A percentile compares a stretch with the other conserved stretches of the same genome.
These are phyloP conservation scores for Okapia johnstoni DNA, from an alignment of 2,113 vertebrate species.

Conservation along the genomic window DNA sequence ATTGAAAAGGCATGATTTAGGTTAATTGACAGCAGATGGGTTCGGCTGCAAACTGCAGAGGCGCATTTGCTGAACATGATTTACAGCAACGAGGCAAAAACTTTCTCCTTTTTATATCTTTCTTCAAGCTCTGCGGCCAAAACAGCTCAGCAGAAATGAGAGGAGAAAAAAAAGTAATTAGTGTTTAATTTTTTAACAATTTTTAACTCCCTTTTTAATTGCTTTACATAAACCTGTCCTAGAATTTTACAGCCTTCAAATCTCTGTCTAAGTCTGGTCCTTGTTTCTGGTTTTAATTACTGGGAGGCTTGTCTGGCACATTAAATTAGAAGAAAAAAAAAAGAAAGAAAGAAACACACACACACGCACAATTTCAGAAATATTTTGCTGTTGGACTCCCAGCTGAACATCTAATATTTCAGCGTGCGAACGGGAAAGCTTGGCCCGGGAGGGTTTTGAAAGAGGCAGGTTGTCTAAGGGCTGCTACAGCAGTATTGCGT, in stretches of 20 bases:
- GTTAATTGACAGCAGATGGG: slow-evolving; percentile 84
- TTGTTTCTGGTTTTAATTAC: slow-evolving; percentile 84
- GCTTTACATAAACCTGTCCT: slow-evolving; percentile 85
- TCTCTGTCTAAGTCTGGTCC: slow-evolving; percentile 76
- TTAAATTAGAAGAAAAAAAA: slow-evolving; percentile 69
- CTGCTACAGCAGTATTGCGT: rapidly evolving
- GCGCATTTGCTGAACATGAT: slow-evolving; percentile 67
- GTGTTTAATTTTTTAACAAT: slow-evolving; percentile 86
- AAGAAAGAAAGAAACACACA: background rate
- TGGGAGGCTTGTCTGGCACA: slow-evolving; percentile 76
- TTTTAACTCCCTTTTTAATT: slow-evolving; percentile 85
- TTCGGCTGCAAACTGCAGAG: slow-evolving; percentile 57
- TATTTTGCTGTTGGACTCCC: slow-evolving; percentile 63
- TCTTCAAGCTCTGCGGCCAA: slow-evolving; percentile 59
- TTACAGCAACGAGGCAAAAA: slow-evolving; percentile 70
- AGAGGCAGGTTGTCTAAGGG: background rate
- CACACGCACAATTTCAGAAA: slow-evolving; percentile 19
- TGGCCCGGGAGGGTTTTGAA: background rate
- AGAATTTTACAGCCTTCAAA: slow-evolving; percentile 84
- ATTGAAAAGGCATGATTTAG: slow-evolving; percentile 83
- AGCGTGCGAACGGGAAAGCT: background rate
- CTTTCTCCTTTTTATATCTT: slow-evolving; percentile 68
- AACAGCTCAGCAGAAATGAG: slow-evolving; percentile 74
- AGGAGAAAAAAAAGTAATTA: slow-evolving; percentile 78
- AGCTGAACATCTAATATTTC: slow-evolving; percentile 43